phyloP scores from a whole-genome alignment of 2,888 invertebrate genomes.

The Balanococcus diminutus region DNA sequence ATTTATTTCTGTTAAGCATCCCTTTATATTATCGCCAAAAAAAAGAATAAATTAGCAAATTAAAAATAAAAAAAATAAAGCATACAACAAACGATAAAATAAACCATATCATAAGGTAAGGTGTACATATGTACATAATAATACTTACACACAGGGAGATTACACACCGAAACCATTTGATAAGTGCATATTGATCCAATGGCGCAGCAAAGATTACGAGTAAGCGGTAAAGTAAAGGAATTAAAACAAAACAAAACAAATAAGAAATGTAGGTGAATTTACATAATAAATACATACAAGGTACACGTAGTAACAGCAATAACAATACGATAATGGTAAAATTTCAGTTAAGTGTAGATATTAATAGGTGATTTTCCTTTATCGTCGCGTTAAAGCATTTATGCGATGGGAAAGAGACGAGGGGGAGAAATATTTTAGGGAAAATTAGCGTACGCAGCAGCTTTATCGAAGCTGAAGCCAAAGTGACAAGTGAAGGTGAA shows the following conservation, averaged over 20 bases:
- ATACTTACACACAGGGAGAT: conserved; percentile 45
- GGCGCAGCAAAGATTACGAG: conserved; percentile 57
- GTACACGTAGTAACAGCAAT: neutral
- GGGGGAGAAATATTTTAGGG: neutral
- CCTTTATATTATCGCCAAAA: neutral
- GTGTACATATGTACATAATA: neutral
- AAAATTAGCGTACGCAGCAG: neutral
- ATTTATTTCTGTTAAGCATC: neutral
- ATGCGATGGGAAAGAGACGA: neutral
- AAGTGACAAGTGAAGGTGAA: too few relatives aligned
- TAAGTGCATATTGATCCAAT: conserved; percentile 58
- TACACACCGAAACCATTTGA: conserved; percentile 46
- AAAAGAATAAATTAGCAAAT: neutral
- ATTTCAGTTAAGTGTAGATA: neutral
- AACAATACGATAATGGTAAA: neutral
- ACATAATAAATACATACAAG: neutral
- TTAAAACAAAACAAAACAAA: conserved; percentile 48
- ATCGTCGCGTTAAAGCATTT: neutral
- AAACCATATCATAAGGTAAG: neutral
- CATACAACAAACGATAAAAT: neutral
- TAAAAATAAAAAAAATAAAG: neutral
- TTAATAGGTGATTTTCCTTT: neutral
- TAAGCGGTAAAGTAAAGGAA: conserved; percentile 53
- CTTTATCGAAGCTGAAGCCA: neutral
- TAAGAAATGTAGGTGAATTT: conserved; percentile 18